phyloP scores from a whole-genome alignment of 2,797 vertebrate species.

The Anas capensis region DNA sequence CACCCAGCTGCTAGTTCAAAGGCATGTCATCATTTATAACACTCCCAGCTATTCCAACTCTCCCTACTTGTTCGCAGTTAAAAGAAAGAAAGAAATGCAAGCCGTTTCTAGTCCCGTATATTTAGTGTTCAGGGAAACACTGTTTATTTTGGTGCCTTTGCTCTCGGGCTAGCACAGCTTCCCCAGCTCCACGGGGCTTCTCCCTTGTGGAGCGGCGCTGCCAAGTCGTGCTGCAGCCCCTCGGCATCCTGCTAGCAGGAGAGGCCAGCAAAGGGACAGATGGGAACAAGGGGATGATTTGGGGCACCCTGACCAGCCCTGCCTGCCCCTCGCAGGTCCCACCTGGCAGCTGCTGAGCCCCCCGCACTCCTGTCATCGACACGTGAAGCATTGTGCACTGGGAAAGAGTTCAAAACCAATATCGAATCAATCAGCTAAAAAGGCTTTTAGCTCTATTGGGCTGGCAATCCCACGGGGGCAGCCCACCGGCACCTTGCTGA shows the following conservation, averaged over 20 bases:
- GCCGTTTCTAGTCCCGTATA: not conserved
- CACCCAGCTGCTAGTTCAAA: slow-evolving; percentile 68
- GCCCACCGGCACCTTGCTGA: slow-evolving; percentile 75
- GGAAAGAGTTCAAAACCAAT: slow-evolving; percentile 78
- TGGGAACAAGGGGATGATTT: not conserved
- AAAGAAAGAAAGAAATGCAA: not conserved
- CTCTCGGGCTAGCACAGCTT: rapidly evolving
- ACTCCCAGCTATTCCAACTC: slow-evolving; percentile 46
- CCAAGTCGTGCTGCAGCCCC: not conserved
- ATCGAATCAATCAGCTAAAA: slow-evolving; percentile 87
- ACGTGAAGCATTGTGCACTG: slow-evolving; percentile 74
- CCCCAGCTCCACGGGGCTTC: not conserved
- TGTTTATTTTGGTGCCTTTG: not conserved
- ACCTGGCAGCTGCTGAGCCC: rapidly evolving
- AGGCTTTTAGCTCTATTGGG: slow-evolving; percentile 85
- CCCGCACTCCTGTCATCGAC: slow-evolving; percentile 18
- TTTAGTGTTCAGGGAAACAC: not conserved
- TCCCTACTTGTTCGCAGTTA: slow-evolving; percentile 6
- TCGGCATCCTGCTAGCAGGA: not conserved
- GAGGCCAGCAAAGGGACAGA: not conserved
- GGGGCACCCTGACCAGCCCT: not conserved
- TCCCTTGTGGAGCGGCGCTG: not conserved
- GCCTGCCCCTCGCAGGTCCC: not conserved
- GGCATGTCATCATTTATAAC: slow-evolving; percentile 58
- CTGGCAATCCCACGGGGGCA: slow-evolving; percentile 67